A percentile compares a stretch with the other conserved stretches of the same genome.
These are phyloP conservation scores for Lota lota DNA, from an alignment of 2,113 vertebrate species.

Conservation along the genomic window DNA sequence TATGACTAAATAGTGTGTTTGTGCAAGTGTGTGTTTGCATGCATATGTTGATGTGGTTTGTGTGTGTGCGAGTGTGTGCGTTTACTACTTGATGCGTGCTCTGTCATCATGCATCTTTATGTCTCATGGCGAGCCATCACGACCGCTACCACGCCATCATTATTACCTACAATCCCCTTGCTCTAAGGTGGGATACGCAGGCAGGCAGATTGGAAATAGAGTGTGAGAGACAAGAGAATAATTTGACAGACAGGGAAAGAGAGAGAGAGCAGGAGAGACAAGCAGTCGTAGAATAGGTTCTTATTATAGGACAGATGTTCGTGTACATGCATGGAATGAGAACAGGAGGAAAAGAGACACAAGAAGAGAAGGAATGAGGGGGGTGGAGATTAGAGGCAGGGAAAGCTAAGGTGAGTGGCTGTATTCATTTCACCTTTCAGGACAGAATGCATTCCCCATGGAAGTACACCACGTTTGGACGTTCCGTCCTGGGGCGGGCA, in stretches of 20 bases:
- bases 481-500: constrained; percentile 62
- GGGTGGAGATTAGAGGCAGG: constrained; percentile 14
- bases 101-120: too few relatives aligned
- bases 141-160: too few relatives aligned
- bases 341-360: not conserved
- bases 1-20: too few relatives aligned
- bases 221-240: constrained; percentile 11
- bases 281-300: too few relatives aligned
- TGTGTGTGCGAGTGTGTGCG: too few relatives aligned
- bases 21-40: too few relatives aligned
- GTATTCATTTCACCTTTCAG: constrained; percentile 77
- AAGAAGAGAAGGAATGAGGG: constrained; percentile 21
- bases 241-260: not conserved
- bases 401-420: constrained; percentile 53
- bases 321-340: not conserved
- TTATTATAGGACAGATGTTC: too few relatives aligned
- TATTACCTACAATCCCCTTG: too few relatives aligned
- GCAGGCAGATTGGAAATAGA: not conserved
- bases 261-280: too few relatives aligned
- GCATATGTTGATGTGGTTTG: too few relatives aligned
- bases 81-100: too few relatives aligned
- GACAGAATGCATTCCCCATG: constrained; percentile 61
- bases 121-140: too few relatives aligned
- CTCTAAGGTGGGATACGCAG: not conserved
- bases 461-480: constrained; percentile 33